Conservation (phyloP, 2,113 vertebrate genomes). For the Chelonoidis abingdonii region DNA sequence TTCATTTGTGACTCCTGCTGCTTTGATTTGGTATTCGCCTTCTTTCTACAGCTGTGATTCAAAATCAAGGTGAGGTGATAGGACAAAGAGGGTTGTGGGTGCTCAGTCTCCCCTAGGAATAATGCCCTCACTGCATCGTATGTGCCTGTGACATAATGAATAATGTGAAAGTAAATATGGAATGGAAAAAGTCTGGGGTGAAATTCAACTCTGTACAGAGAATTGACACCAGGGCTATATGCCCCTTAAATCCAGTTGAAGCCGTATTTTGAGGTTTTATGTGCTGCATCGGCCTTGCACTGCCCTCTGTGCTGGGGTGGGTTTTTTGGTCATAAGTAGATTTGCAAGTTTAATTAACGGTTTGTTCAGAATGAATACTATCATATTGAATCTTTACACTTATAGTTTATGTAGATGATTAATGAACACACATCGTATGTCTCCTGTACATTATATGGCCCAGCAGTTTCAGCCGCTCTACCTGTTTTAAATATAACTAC, state of each 20-base stretch:
- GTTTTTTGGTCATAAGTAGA: background rate
- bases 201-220: background rate
- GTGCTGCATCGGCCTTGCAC: background rate
- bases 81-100: background rate
- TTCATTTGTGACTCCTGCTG: background rate
- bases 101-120: background rate
- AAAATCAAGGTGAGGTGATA: background rate
- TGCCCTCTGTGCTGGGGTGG: background rate
- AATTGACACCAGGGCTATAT: background rate
- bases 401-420: background rate
- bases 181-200: background rate
- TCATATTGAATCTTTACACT: background rate
- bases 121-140: background rate
- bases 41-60: constrained; percentile 11
- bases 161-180: constrained; percentile 20
- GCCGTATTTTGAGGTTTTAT: constrained; percentile 1
- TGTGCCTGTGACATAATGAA: background rate
- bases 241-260: background rate
- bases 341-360: background rate
- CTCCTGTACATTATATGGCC: background rate
- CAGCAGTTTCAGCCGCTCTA: background rate
- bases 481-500: background rate
- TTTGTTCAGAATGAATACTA: background rate
- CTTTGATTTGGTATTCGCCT: background rate
- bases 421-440: background rate